These are phyloP conservation scores for Seira musarum DNA, from an alignment of 2,888 invertebrate genomes.

Conservation along the genomic window DNA sequence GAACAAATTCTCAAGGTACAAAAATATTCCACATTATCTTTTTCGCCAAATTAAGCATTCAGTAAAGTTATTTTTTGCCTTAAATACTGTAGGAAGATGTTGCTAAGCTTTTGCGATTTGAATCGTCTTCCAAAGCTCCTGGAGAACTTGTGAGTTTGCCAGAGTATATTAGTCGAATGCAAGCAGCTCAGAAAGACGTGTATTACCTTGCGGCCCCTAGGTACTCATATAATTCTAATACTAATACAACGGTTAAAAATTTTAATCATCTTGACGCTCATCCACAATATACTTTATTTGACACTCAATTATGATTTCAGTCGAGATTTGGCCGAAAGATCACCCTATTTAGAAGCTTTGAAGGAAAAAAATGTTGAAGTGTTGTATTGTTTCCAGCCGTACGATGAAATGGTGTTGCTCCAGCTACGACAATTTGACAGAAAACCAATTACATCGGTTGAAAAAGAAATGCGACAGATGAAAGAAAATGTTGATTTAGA, in stretches of 20 bases:
- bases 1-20: conserved; percentile 86
- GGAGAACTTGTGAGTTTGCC: conserved; percentile 84
- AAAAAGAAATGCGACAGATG: conserved; percentile 91
- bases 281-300: background rate
- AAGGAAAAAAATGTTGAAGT: conserved; percentile 92
- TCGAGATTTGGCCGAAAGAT: conserved; percentile 91
- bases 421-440: conserved; percentile 88
- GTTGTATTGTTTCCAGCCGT: conserved; percentile 96
- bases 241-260: background rate
- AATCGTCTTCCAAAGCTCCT: conserved; percentile 84
- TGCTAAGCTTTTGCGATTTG: conserved; percentile 90
- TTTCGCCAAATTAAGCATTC: background rate
- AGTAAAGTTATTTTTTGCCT: background rate
- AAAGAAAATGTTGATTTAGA: conserved; percentile 76
- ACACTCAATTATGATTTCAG: conserved; percentile 75
- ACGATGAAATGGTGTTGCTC: conserved; percentile 95
- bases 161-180: conserved; percentile 86
- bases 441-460: conserved; percentile 87
- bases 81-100: conserved; percentile 87
- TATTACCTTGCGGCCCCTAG: conserved; percentile 95
- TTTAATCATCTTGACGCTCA: background rate
- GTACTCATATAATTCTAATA: conserved; percentile 75
- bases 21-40: background rate
- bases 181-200: conserved; percentile 86
- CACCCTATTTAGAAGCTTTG: conserved; percentile 95